Evolutionary conservation across 64 coral and sea anemone species (phyloP).

Genomic region (Porites lutea): DNA sequence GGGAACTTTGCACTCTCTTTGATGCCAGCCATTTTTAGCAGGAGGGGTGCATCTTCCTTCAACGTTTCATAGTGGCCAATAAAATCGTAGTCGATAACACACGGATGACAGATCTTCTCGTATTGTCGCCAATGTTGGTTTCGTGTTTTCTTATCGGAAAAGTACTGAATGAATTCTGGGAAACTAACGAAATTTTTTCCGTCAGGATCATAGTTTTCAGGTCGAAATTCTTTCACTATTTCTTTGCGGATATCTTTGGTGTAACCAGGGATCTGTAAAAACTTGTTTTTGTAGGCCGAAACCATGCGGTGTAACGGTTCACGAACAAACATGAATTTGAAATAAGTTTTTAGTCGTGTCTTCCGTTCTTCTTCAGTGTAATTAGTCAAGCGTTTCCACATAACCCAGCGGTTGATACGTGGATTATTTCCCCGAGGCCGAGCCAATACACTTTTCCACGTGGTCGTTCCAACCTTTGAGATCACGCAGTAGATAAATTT

Average conservation of each 20-base stretch:
- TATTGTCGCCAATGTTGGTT: slow-evolving; percentile 7
- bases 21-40: slow-evolving; percentile 1
- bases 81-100: slow-evolving; percentile 18
- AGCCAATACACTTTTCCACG: background rate
- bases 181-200: background rate
- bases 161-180: slow-evolving; percentile 22
- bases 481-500: slow-evolving; percentile 1
- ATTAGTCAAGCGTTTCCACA: background rate
- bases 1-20: background rate
- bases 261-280: too few relatives aligned
- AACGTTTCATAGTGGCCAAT: slow-evolving; percentile 17
- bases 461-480: background rate
- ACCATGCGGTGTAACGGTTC: background rate
- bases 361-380: background rate
- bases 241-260: background rate
- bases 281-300: background rate
- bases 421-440: background rate
- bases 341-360: background rate
- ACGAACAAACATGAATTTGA: slow-evolving; percentile 10
- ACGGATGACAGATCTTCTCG: slow-evolving; percentile 6
- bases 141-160: background rate
- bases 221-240: background rate
- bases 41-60: background rate
- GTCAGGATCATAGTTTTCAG: background rate
- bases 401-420: background rate